Evolutionary conservation across 2,113 vertebrate genomes (phyloP), one percentile per base, ranked within the genome.

Genomic region (Ciconia stormi): DNA sequence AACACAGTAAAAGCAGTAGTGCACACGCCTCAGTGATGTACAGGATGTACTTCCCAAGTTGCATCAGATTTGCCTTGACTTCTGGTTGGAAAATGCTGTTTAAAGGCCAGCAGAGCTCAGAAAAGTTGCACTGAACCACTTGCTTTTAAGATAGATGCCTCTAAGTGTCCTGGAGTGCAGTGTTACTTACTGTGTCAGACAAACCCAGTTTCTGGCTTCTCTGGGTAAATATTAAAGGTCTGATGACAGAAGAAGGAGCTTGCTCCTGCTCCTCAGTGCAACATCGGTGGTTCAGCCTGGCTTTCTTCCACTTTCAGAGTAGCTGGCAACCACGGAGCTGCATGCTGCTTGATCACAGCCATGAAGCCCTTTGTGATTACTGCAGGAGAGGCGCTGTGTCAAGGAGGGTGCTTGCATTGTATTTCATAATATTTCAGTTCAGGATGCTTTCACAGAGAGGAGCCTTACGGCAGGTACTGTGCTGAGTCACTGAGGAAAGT

Each of bases 11-110:
- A 73, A 92, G 65, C 63, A 55, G 69, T 42, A 44, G 40, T 23
- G 46, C 44, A 52, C 67, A 19, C 6, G 5, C 32, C 74, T 92
- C 6, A 5, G 40, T 63, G 77, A 63, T 12, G 62, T 46, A 32
- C 34, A 56, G 76, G 63, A 23, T 76, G 30, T 63, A 16, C 47
- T 94, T 89, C 72, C 67, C 72, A 58, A 65, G 29, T 15, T 71
- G 72, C 72, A 67, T 52, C 67, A 55, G 53, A 32, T 89, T 86
- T 80, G 38, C 90, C 26, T 80, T 58, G 27, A 32, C 46, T 90
- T 92, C 71, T 42, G 8, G 2, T 87, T 93, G 85, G 65, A 92
- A 95, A 94, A 83, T 89, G 67, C 42, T 92, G 3, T 93, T 92
- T 88, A 63, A 91, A 90, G 67, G 27, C 50, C 86, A 93, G 23